Percentiles rank a stretch among this genome's conserved stretches.
Evolutionary conservation across 2,113 vertebrate species (phyloP).

Genomic region (Odontophorus gujanensis): DNA sequence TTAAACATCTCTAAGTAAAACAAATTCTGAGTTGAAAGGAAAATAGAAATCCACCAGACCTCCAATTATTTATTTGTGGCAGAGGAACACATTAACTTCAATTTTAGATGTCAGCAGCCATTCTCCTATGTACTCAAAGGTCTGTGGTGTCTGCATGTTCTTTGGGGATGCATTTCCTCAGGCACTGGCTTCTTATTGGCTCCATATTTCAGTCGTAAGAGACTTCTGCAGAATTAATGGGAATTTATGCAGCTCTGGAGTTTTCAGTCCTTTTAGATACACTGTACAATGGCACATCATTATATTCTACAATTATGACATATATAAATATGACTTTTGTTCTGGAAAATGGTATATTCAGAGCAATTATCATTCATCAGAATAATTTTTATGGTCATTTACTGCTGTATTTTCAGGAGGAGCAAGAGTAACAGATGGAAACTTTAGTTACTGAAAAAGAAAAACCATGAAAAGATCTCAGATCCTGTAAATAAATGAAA

Average conservation of each 20-base stretch:
- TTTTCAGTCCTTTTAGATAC: not conserved
- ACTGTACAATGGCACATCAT: not conserved
- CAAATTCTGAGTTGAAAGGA: not conserved
- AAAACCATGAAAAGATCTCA: not conserved
- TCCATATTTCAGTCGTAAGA: not conserved
- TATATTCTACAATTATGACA: not conserved
- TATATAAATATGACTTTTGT: not conserved
- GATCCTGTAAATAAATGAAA: not conserved
- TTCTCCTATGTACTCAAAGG: not conserved
- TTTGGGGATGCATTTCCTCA: not conserved
- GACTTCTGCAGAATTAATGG: not conserved
- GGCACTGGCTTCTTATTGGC: not conserved
- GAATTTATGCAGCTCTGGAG: not conserved
- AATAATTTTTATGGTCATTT: not conserved
- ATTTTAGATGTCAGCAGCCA: not conserved
- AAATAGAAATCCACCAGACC: not conserved
- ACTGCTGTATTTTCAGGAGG: not conserved
- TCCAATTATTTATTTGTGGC: not conserved
- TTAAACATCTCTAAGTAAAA: not conserved
- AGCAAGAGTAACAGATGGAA: not conserved
- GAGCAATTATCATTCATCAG: not conserved
- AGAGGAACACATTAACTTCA: not conserved
- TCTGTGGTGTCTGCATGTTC: not conserved
- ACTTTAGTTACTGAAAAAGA: not conserved
- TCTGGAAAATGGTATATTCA: not conserved